These are phyloP conservation scores for Tauraco erythrolophus DNA, from an alignment of 2,113 vertebrate genomes.

Conservation along the genomic window DNA sequence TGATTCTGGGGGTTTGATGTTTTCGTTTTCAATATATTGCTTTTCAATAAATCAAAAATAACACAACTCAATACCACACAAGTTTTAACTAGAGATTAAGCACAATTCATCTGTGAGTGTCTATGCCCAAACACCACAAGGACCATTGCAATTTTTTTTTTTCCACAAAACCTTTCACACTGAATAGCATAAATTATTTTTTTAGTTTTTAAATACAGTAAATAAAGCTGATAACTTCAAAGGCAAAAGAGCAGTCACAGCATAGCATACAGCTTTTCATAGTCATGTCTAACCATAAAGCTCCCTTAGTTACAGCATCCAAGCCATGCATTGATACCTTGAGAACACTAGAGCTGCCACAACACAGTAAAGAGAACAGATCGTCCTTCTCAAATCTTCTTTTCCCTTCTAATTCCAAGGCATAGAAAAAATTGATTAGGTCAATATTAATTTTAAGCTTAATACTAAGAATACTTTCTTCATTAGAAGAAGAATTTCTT, in stretches of 20 bases:
- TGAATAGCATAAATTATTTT: background rate
- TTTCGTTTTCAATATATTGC: background rate
- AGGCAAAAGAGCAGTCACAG: background rate
- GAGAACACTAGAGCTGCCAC: background rate
- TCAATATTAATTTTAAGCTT: background rate
- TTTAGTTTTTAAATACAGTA: background rate
- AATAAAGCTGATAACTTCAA: background rate
- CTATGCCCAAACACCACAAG: background rate
- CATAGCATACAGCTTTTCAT: background rate
- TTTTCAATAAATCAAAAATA: background rate
- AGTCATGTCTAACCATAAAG: background rate
- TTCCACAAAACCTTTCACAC: background rate
- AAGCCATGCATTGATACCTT: background rate
- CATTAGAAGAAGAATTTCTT: background rate
- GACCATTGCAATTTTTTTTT: background rate
- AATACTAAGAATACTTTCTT: background rate
- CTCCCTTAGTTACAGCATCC: background rate
- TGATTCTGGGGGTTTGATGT: background rate
- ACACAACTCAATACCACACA: accelerated
- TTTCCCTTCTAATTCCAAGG: background rate
- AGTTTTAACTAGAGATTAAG: background rate
- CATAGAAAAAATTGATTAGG: accelerated
- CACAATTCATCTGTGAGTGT: background rate
- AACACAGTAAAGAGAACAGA: background rate
- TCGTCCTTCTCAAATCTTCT: background rate